Conservation (phyloP, 2,888 invertebrate genomes). For the Gryllus longicercus region DNA sequence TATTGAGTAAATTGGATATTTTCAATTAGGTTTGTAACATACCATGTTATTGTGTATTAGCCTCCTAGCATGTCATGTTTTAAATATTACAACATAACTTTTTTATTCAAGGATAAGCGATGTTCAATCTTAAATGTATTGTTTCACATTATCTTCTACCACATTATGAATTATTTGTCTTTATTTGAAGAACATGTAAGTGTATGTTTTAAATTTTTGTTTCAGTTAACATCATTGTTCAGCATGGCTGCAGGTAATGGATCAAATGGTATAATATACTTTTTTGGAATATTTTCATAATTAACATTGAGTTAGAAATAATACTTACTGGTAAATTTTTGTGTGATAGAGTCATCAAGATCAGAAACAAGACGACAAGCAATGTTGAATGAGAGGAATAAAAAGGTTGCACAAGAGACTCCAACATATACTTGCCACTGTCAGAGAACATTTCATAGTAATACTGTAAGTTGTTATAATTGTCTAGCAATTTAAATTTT, state of each 20-base stretch:
- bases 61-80: too few species aligned
- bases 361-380: constrained; percentile 21
- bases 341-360: background rate
- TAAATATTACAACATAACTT: too few species aligned
- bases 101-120: too few species aligned
- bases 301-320: too few species aligned
- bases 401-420: background rate
- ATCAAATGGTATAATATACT: background rate
- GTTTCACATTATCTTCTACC: too few species aligned
- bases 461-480: constrained; percentile 36
- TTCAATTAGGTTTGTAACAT: too few species aligned
- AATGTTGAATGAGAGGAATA: constrained; percentile 17
- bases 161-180: too few species aligned
- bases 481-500: too few species aligned
- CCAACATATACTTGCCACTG: constrained; percentile 36
- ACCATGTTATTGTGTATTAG: too few species aligned
- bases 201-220: too few species aligned
- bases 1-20: background rate
- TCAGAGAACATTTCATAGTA: constrained; percentile 38
- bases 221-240: background rate
- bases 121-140: too few species aligned
- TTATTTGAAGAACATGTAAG: too few species aligned
- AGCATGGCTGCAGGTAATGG: background rate
- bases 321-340: background rate
- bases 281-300: background rate